Conservation (phyloP, 1,140 invertebrate species). For the Diuraphis noxia region DNA sequence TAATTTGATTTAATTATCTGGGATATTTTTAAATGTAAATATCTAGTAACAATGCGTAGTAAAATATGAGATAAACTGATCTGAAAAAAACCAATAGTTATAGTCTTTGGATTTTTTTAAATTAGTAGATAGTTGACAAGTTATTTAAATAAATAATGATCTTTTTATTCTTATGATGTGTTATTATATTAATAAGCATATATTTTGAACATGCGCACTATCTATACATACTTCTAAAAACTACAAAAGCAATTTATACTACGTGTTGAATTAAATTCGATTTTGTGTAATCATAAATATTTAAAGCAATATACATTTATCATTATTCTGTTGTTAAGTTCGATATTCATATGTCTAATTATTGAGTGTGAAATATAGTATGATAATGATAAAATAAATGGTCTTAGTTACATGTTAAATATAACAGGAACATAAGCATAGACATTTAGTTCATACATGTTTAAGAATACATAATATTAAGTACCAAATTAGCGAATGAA, state of each 20-base stretch:
- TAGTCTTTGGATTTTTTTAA: background rate
- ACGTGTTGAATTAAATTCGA: background rate
- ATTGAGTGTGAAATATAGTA: background rate
- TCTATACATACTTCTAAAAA: background rate
- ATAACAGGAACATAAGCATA: background rate
- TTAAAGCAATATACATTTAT: background rate
- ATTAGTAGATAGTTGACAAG: background rate
- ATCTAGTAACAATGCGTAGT: too few relatives aligned
- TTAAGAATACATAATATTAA: background rate
- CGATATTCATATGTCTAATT: background rate
- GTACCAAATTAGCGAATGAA: too few relatives aligned
- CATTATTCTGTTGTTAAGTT: background rate
- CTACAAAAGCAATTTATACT: background rate
- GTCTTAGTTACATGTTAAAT: background rate
- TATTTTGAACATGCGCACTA: background rate
- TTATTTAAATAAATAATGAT: background rate
- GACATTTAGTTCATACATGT: background rate
- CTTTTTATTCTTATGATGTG: background rate
- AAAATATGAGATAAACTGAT: too few relatives aligned
- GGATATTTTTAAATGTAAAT: background rate
- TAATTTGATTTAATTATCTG: background rate
- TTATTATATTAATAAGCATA: conserved; percentile 12
- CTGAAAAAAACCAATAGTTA: too few relatives aligned
- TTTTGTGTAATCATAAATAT: background rate
- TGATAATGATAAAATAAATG: background rate